These are phyloP conservation scores for Phylloscopus collybita DNA, from an alignment of 2,797 vertebrate genomes.

Conservation along the genomic window DNA sequence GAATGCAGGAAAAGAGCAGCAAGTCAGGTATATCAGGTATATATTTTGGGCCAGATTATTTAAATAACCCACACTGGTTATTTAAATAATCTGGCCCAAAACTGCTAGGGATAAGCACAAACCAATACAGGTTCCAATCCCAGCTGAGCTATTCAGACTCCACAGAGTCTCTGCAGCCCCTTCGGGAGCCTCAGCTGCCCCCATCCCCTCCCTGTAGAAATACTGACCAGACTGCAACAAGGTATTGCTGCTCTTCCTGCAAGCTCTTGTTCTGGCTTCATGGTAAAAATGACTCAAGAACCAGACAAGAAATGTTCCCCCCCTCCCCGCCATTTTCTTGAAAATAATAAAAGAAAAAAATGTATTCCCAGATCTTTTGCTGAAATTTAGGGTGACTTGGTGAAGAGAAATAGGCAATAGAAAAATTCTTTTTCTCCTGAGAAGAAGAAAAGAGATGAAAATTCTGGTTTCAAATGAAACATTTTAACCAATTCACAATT, in stretches of 20 bases:
- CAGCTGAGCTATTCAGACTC: neutral
- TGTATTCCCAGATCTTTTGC: neutral
- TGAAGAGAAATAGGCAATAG: neutral
- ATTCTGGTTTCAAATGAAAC: neutral
- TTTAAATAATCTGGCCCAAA: neutral
- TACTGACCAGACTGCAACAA: neutral
- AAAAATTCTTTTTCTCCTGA: neutral
- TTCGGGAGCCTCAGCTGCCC: fast-evolving
- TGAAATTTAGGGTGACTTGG: neutral
- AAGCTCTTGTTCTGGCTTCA: neutral
- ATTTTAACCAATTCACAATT: neutral
- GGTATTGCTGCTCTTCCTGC: neutral
- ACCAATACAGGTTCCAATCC: neutral
- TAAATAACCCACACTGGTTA: neutral
- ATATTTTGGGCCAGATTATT: too few relatives aligned
- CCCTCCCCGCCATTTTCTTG: neutral
- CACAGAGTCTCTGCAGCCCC: neutral
- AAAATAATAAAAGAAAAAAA: neutral
- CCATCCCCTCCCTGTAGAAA: fast-evolving
- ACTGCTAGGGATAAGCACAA: neutral
- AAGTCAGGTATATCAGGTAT: neutral
- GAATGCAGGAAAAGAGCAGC: neutral
- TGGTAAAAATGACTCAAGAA: neutral
- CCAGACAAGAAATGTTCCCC: neutral
- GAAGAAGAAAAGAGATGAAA: neutral